Evolutionary conservation across 2,797 vertebrate genomes (phyloP).

Genomic region (Spheniscus humboldti): DNA sequence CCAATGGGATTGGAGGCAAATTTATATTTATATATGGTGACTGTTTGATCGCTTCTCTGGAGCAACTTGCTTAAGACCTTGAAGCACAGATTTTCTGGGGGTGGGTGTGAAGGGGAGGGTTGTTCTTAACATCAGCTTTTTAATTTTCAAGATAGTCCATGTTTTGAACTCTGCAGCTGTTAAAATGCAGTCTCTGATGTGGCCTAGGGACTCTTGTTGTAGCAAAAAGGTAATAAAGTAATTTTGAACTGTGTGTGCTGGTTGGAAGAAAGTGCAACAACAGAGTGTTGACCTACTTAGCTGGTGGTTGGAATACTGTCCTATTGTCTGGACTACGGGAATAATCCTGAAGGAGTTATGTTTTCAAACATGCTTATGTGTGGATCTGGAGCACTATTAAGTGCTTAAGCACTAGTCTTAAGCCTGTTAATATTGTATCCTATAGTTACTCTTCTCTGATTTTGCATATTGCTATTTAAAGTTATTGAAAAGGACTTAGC

Average conservation of each 20-base stretch:
- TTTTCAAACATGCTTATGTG: background rate
- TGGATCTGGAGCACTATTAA: background rate
- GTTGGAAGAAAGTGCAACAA: background rate
- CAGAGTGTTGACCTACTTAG: background rate
- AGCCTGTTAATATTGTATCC: background rate
- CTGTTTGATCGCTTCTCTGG: background rate
- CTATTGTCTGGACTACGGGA: background rate
- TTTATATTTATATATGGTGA: background rate
- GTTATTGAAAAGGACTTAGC: background rate
- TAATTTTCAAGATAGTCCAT: background rate
- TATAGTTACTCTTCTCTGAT: background rate
- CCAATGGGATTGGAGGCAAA: background rate
- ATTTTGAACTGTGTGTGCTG: background rate
- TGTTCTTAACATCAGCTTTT: background rate
- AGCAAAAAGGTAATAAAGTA: background rate
- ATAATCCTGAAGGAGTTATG: background rate
- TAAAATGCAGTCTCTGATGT: background rate
- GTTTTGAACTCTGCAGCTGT: background rate
- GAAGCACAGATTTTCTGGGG: background rate
- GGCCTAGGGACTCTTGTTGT: background rate
- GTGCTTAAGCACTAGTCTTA: background rate
- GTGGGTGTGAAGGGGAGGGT: accelerated
- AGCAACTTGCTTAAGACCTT: background rate
- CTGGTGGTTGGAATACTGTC: background rate
- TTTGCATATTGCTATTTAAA: background rate